A percentile compares a stretch with the other conserved stretches of the same genome.
These are phyloP conservation scores for Seira sanloemensis DNA, from an alignment of 2,888 invertebrate genomes.

Conservation along the genomic window DNA sequence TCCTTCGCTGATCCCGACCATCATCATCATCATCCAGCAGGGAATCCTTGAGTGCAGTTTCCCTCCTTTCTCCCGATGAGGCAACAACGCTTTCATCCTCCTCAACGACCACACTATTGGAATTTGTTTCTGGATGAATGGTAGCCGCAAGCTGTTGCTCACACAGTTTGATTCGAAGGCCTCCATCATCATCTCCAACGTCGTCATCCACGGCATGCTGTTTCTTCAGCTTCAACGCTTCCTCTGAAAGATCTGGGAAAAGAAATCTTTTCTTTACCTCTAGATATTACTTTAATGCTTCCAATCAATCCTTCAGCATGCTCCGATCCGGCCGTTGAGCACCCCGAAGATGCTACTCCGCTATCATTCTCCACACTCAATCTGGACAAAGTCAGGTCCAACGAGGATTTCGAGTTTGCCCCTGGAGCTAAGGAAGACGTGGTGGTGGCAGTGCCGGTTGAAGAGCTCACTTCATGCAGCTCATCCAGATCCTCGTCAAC, in stretches of 20 bases:
- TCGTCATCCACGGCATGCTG: constrained; percentile 46
- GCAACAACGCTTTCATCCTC: neutral
- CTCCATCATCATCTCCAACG: constrained; percentile 1
- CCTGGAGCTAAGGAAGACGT: neutral
- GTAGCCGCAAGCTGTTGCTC: constrained; percentile 47
- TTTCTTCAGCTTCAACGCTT: constrained; percentile 46
- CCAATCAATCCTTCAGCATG: constrained; percentile 39
- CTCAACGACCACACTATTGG: neutral
- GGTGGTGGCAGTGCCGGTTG: too few relatives aligned
- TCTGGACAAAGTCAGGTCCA: constrained; percentile 38
- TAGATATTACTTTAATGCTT: constrained; percentile 41
- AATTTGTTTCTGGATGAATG: constrained; percentile 46
- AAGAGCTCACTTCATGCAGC: too few relatives aligned
- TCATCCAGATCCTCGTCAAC: constrained; percentile 32
- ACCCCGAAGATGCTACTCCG: constrained; percentile 45
- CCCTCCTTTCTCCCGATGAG: constrained; percentile 11
- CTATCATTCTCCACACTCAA: constrained; percentile 42
- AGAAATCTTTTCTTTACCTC: constrained; percentile 23
- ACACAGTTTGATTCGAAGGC: constrained; percentile 15
- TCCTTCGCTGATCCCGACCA: too few relatives aligned
- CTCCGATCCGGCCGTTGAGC: constrained; percentile 46
- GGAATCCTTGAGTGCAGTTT: too few relatives aligned
- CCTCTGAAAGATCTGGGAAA: constrained; percentile 36
- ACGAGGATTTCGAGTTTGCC: constrained; percentile 11
- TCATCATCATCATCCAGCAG: too few relatives aligned